Evolutionary conservation across 2,888 invertebrate genomes (phyloP).

Genomic region (Eustalomyia histrio): DNA sequence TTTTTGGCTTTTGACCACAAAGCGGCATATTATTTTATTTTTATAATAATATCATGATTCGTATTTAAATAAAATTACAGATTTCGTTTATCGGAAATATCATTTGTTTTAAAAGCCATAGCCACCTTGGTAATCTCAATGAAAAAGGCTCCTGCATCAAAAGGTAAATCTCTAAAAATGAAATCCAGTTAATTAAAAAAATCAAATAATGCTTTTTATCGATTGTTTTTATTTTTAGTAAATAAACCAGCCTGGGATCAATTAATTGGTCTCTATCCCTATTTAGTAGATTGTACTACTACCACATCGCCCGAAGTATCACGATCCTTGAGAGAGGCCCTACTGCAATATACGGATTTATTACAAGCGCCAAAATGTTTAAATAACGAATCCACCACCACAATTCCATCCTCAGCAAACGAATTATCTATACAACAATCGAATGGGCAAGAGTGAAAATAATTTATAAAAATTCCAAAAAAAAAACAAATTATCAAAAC

Average conservation of each 20-base stretch:
- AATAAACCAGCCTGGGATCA: conserved; percentile 96
- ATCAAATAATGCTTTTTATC: too few species aligned
- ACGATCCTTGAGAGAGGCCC: conserved; percentile 88
- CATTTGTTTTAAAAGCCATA: conserved; percentile 96
- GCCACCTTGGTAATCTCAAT: conserved; percentile 94
- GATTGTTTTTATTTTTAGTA: conserved; percentile 81
- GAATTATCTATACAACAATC: conserved; percentile 69
- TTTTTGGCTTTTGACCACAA: too few species aligned
- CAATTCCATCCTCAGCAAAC: conserved; percentile 27
- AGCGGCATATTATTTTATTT: background rate
- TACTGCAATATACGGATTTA: conserved; percentile 92
- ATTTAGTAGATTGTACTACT: conserved; percentile 91
- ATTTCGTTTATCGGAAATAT: conserved; percentile 95
- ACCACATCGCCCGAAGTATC: conserved; percentile 90
- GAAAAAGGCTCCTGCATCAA: conserved; percentile 92
- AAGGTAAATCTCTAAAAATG: conserved; percentile 82
- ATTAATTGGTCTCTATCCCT: conserved; percentile 93
- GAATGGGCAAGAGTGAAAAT: conserved; percentile 75
- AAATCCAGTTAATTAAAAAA: too few species aligned
- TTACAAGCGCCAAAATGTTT: conserved; percentile 83
- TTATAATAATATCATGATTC: background rate
- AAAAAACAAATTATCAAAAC: conserved; percentile 17
- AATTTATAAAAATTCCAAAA: conserved; percentile 6
- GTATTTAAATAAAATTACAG: conserved; percentile 79
- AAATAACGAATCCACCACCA: conserved; percentile 34